These are phyloP conservation scores for Metopia argyrocephala DNA, from an alignment of 2,888 invertebrate genomes.

Conservation along the genomic window DNA sequence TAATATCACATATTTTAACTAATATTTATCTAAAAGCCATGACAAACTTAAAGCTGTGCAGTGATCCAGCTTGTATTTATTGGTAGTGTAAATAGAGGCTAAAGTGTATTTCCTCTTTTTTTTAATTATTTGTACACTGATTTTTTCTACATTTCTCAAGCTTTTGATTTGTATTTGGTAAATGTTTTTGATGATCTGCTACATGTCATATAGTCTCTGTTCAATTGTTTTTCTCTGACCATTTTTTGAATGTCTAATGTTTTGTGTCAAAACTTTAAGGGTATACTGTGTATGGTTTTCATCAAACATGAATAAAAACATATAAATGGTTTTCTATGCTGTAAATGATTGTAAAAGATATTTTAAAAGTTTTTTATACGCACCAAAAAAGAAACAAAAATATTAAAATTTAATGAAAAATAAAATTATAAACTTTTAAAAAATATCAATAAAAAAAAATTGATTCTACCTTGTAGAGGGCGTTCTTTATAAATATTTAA, in stretches of 20 bases:
- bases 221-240: constrained; percentile 35
- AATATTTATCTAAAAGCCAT: too few relatives aligned
- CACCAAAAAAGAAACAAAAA: too few relatives aligned
- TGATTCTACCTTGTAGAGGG: too few relatives aligned
- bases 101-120: constrained; percentile 3
- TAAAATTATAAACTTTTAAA: too few relatives aligned
- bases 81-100: constrained; percentile 22
- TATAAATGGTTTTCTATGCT: not conserved
- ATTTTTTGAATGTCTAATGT: constrained; percentile 3
- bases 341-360: not conserved
- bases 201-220: constrained; percentile 50
- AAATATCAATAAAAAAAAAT: too few relatives aligned
- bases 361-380: too few relatives aligned
- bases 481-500: too few relatives aligned
- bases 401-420: too few relatives aligned
- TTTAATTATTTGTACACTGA: constrained; percentile 4
- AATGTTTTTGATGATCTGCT: constrained; percentile 50
- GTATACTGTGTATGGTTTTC: not conserved
- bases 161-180: constrained; percentile 39
- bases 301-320: not conserved
- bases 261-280: not conserved
- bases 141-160: too few relatives aligned
- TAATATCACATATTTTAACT: too few relatives aligned
- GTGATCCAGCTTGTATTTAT: too few relatives aligned
- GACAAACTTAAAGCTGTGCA: too few relatives aligned